Percentiles rank a stretch among this genome's conserved stretches.
Evolutionary conservation across 2,888 invertebrate species (phyloP).

Genomic region (Microplitis manilae): DNA sequence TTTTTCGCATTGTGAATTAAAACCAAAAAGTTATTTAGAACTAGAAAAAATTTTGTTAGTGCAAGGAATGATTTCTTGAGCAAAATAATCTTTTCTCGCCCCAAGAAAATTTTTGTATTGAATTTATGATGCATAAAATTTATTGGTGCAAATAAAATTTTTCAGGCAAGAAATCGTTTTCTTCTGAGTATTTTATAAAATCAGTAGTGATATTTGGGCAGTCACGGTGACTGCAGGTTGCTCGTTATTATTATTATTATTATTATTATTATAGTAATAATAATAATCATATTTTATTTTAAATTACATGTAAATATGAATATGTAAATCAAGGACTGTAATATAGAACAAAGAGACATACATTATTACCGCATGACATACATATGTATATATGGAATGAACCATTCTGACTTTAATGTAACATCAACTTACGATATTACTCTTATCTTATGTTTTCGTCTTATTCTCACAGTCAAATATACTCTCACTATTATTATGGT

Average conservation of each 20-base stretch:
- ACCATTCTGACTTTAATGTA: neutral
- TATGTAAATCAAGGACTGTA: neutral
- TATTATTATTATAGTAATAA: neutral
- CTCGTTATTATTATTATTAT: conserved; percentile 1
- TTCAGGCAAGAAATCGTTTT: too few relatives aligned
- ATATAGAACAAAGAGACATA: neutral
- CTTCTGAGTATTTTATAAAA: too few relatives aligned
- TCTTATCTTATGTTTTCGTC: neutral
- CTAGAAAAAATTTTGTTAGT: too few relatives aligned
- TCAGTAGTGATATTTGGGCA: too few relatives aligned
- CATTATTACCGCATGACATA: neutral
- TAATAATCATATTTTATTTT: neutral
- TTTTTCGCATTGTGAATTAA: too few relatives aligned
- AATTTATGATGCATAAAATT: too few relatives aligned
- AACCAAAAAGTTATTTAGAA: too few relatives aligned
- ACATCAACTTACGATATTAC: neutral
- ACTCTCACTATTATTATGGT: neutral
- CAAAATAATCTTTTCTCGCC: too few relatives aligned
- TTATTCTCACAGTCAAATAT: neutral
- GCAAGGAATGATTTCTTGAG: too few relatives aligned
- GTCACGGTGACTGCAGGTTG: too few relatives aligned
- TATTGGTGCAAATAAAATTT: too few relatives aligned
- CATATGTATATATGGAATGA: neutral
- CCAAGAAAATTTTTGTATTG: too few relatives aligned
- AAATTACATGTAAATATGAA: neutral